phyloP scores from a whole-genome alignment of 2,797 vertebrate genomes.

The Centropyge bicolor region DNA sequence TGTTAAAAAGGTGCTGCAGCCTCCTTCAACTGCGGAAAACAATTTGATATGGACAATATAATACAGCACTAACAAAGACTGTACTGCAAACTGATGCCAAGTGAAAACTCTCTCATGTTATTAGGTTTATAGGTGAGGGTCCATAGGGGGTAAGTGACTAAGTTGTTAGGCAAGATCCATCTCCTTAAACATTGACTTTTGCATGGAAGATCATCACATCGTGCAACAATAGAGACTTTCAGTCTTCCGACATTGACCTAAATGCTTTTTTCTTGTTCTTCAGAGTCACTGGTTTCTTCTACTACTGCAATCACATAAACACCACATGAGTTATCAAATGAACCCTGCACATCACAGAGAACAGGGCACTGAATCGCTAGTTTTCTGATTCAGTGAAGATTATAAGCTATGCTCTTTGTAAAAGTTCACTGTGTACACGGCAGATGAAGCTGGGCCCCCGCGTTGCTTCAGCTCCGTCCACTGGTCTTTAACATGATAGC shows the following conservation, averaged over 20 bases:
- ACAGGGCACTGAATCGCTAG: slow-evolving; percentile 3
- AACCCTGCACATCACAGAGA: slow-evolving; percentile 40
- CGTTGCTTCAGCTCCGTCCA: slow-evolving; percentile 21
- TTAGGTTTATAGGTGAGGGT: neutral
- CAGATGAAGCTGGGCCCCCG: slow-evolving; percentile 5
- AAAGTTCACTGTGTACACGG: slow-evolving; percentile 30
- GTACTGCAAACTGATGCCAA: neutral
- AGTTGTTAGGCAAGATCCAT: slow-evolving; percentile 31
- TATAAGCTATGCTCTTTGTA: slow-evolving; percentile 8
- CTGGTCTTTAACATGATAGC: slow-evolving; percentile 31
- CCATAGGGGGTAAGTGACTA: slow-evolving; percentile 18
- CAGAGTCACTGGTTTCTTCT: slow-evolving; percentile 27
- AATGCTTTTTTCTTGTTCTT: slow-evolving; percentile 81
- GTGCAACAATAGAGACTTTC: slow-evolving; percentile 1
- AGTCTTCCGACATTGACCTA: slow-evolving; percentile 63
- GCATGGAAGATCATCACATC: slow-evolving; percentile 36
- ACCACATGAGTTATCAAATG: slow-evolving; percentile 52
- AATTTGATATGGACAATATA: slow-evolving; percentile 14
- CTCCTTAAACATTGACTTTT: slow-evolving; percentile 27
- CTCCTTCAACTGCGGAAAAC: neutral
- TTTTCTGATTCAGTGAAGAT: slow-evolving; percentile 22
- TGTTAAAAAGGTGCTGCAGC: neutral
- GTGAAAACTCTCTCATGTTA: slow-evolving; percentile 1
- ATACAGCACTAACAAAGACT: slow-evolving; percentile 9
- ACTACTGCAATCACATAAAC: slow-evolving; percentile 53